Conservation (phyloP, 2,113 vertebrate genomes). For the Bucco capensis region DNA sequence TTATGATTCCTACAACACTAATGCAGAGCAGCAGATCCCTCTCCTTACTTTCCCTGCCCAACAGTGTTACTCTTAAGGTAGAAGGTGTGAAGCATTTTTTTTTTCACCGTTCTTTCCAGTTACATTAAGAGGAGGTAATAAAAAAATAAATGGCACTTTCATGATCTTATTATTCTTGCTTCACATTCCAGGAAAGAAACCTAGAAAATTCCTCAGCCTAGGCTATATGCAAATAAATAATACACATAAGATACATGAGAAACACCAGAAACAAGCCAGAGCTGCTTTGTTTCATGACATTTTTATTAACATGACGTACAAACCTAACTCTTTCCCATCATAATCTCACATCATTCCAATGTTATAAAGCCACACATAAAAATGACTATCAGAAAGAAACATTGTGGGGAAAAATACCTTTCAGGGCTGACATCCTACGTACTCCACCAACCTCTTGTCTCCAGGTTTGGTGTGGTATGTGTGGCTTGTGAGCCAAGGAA, state of each 20-base stretch:
- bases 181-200: not conserved
- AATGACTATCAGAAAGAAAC: constrained; percentile 32
- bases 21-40: not conserved
- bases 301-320: constrained; percentile 41
- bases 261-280: not conserved
- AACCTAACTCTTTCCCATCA: not conserved
- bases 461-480: constrained; percentile 34
- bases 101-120: not conserved
- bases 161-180: not conserved
- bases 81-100: not conserved
- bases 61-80: not conserved
- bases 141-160: constrained; percentile 11
- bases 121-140: not conserved
- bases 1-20: not conserved
- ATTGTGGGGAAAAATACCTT: not conserved
- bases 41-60: not conserved
- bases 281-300: constrained; percentile 29
- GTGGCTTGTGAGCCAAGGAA: not conserved
- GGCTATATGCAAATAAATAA: not conserved
- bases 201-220: not conserved
- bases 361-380: constrained; percentile 33
- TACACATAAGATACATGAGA: not conserved
- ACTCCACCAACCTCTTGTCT: not conserved
- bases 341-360: constrained; percentile 16
- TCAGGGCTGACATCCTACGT: not conserved